These are phyloP conservation scores for Aleiodes testaceus DNA, from an alignment of 2,888 invertebrate genomes.

Conservation along the genomic window DNA sequence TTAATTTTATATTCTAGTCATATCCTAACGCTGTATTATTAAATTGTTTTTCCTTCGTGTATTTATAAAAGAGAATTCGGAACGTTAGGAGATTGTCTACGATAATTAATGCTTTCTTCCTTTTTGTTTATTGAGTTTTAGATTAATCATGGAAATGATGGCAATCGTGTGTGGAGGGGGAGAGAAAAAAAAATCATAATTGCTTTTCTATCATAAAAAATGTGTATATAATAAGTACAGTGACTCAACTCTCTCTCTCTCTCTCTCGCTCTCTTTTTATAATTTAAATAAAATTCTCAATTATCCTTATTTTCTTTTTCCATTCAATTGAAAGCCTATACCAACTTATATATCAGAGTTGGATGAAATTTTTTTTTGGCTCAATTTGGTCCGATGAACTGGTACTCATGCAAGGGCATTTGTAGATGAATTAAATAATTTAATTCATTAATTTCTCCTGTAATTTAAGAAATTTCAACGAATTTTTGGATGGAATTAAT, in stretches of 20 bases:
- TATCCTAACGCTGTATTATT: constrained; percentile 36
- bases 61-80: constrained; percentile 27
- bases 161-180: background rate
- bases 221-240: constrained; percentile 11
- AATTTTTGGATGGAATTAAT: no score
- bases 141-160: constrained; percentile 23
- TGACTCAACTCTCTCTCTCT: constrained; percentile 13
- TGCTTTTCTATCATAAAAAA: constrained; percentile 11
- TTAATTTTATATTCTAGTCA: constrained; percentile 27
- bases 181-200: constrained; percentile 21
- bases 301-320: background rate
- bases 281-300: constrained; percentile 47
- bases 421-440: constrained; percentile 4
- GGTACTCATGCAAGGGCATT: constrained; percentile 53
- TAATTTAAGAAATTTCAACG: background rate
- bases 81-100: constrained; percentile 1
- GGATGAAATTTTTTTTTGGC: constrained; percentile 43
- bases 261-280: constrained; percentile 3
- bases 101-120: background rate
- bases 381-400: constrained; percentile 65
- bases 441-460: background rate
- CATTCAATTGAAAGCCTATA: constrained; percentile 1
- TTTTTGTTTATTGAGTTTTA: constrained; percentile 2
- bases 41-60: constrained; percentile 10
- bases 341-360: constrained; percentile 45